Base-by-base conservation (phyloP, 2,113 vertebrate genomes). In the Phaethon lepturus region DNA sequence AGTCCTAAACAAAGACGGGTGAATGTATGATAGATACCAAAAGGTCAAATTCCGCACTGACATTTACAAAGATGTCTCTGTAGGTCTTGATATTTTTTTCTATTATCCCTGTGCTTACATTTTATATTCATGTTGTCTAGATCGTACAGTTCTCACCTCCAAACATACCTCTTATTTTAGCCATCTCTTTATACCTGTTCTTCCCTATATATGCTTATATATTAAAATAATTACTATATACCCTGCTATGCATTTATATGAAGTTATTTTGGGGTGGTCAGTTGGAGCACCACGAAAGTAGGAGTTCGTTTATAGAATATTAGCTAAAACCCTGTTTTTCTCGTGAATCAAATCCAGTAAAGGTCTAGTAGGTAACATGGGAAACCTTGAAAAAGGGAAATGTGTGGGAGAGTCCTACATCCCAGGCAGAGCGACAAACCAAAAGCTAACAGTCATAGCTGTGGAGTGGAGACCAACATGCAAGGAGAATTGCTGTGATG, bases 21-120 rank as follows among this genome's bases (percentile, higher is more conserved):
- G 95, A 93, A 95, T 76, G 44, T 90, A 91, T 94, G 93, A 94
- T 88, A 94, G 95, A 96, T 86, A 90, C 49, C 49, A 64, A 96
- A 97, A 97, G 95, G 96, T 97, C 95, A 96, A 12, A 79, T 94
- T 96, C 84, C 94, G 74, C 69, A 56, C 81, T 97, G 95, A 97
- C 95, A 97, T 97, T 97, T 97, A 96, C 95, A 86, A 72, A 96
- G 84, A 93, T 0, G 35, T 96, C 95, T 96, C 96, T 88, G 86
- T 94, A 95, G 95, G 77, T 90, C 85, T 95, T 78, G 87, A 56
- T 96, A 85, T 94, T 84, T 96, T 96, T 96, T 95, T 64, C 92
- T 93, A 53, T 96, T 96, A 93, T 96, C 84, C 77, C 22, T 19
- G 3, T 73, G 90, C 90, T 97, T 97, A 76, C 14, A 23, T 93